Evolutionary conservation across 2,888 invertebrate species (phyloP).

Genomic region (Hydropsyche betteni): DNA sequence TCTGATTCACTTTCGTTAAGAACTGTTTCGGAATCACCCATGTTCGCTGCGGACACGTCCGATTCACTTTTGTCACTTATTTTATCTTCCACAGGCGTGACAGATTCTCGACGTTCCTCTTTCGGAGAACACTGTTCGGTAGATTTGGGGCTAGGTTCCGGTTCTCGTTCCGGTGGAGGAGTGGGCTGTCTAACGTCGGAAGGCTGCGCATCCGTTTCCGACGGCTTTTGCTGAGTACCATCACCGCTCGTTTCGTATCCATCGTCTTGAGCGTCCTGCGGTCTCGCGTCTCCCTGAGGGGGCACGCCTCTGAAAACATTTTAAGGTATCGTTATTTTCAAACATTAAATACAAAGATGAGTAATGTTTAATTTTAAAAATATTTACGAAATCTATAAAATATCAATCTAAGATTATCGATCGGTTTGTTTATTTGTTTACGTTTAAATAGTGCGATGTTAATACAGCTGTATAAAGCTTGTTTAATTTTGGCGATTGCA

Average conservation of each 20-base stretch:
- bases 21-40: constrained; percentile 37
- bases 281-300: constrained; percentile 61
- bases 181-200: constrained; percentile 37
- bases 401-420: too few relatives aligned
- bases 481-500: too few relatives aligned
- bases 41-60: constrained; percentile 31
- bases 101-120: constrained; percentile 28
- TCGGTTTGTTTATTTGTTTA: too few relatives aligned
- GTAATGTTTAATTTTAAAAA: background rate
- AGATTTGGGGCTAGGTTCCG: constrained; percentile 40
- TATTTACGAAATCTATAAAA: too few relatives aligned
- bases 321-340: background rate
- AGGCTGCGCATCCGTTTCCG: constrained; percentile 56
- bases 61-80: constrained; percentile 39
- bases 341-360: background rate
- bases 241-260: constrained; percentile 88
- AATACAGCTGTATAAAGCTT: too few relatives aligned
- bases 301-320: constrained; percentile 59
- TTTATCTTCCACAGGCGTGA: constrained; percentile 39
- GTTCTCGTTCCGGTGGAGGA: constrained; percentile 40
- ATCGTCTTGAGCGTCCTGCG: constrained; percentile 84
- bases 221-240: constrained; percentile 62
- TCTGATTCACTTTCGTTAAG: constrained; percentile 27
- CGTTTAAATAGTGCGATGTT: too few relatives aligned
- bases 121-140: constrained; percentile 38